Conservation (phyloP, 2,888 invertebrate genomes). For the Cancer borealis region DNA sequence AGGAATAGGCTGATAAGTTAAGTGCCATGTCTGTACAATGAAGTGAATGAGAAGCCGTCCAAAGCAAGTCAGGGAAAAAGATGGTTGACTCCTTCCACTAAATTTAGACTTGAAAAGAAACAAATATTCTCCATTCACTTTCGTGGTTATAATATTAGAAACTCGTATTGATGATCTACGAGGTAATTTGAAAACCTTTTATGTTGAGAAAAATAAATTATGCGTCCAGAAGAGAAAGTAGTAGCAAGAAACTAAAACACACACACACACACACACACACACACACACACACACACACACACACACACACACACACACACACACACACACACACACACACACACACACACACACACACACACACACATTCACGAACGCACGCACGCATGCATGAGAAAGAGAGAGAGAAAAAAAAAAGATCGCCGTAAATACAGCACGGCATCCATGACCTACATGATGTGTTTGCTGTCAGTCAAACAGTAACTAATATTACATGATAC, state of each 20-base stretch:
- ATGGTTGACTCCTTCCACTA: not conserved
- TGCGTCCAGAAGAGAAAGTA: not conserved
- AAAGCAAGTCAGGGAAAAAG: not conserved
- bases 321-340: not conserved
- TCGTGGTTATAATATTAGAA: too few relatives aligned
- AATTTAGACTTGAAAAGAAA: not conserved
- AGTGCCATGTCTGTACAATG: not conserved
- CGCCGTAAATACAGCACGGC: too few relatives aligned
- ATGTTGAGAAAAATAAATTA: not conserved
- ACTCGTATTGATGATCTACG: not conserved
- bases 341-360: slow-evolving; percentile 32
- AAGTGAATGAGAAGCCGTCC: not conserved
- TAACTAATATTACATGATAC: too few relatives aligned
- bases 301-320: not conserved
- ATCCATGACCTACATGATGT: too few relatives aligned
- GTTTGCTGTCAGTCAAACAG: too few relatives aligned
- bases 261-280: not conserved
- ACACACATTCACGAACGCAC: not conserved
- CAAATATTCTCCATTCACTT: not conserved
- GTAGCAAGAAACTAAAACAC: not conserved
- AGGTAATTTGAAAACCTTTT: not conserved
- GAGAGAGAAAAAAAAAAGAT: too few relatives aligned
- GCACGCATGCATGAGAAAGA: too few relatives aligned
- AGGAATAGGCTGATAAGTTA: not conserved
- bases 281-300: slow-evolving; percentile 45